These are phyloP conservation scores for Brachyalestes nurse DNA, from an alignment of 2,797 vertebrate species.

Conservation along the genomic window DNA sequence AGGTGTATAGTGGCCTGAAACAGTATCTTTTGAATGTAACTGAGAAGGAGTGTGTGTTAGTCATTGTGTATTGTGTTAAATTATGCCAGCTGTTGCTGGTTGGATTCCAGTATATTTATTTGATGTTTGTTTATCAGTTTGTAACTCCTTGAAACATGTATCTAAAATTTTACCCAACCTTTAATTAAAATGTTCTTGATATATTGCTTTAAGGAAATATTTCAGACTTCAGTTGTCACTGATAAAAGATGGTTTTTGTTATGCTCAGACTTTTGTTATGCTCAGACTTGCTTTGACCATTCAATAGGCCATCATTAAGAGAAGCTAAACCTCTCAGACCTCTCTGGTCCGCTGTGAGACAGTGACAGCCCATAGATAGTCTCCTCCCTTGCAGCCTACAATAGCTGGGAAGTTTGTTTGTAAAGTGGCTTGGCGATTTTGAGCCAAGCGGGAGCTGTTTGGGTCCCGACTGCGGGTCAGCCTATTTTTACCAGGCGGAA, in stretches of 20 bases:
- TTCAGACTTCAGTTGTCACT: background rate
- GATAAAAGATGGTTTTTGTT: background rate
- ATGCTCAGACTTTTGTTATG: background rate
- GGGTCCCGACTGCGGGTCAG: conserved; percentile 34
- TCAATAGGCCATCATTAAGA: background rate
- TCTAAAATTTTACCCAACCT: too few relatives aligned
- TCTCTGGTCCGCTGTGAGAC: conserved; percentile 3
- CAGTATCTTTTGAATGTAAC: background rate
- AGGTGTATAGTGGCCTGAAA: conserved; percentile 1
- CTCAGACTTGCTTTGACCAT: background rate
- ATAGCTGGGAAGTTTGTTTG: conserved; percentile 47
- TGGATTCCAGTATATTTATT: background rate
- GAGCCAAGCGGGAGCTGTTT: conserved; percentile 44
- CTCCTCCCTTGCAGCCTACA: conserved; percentile 15
- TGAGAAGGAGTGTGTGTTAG: background rate
- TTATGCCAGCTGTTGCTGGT: background rate
- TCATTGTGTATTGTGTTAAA: background rate
- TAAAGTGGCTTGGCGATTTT: conserved; percentile 22
- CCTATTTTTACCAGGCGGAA: conserved; percentile 70
- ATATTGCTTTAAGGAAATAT: background rate
- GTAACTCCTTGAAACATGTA: too few relatives aligned
- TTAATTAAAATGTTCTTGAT: background rate
- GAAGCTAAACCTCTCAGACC: background rate
- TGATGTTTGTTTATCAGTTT: background rate
- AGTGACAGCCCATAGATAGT: conserved; percentile 14